Base-by-base conservation (phyloP, 2,797 vertebrate genomes). In the Gallinago solitaria region DNA sequence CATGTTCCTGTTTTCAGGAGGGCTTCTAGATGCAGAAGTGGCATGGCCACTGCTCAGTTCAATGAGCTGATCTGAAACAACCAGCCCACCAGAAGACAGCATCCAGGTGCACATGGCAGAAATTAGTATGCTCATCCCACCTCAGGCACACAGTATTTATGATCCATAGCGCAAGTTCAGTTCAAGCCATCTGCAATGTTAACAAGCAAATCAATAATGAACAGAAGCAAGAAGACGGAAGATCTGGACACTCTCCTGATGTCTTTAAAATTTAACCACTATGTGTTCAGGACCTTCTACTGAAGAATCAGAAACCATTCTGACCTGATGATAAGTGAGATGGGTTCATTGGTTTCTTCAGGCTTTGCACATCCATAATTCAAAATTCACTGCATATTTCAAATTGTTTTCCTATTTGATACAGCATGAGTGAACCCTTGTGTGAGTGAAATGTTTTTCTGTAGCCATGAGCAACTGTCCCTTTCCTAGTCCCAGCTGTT, bases 121-220 rank as follows among this genome's bases (percentile, higher is more conserved):
- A 78, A 75, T 54, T 35, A 21, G 15, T 24, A 61, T 11, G 37
- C 16, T 68, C n/a, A 48, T 23, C 21, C 35, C 48, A 59, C 24
- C 0, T 0, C 5, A 7, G 51, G 69, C 27, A 41, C 0, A 0
- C 0, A 0, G 63, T 45, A 35, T 64, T 45, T 51, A 41, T 0
- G 2, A 84, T 47, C n/a, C 57, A 18, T 3, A 21, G 39, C 7
- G 9, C 56, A 59, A 78, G 30, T 30, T 67, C 47, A 14, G 17
- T 39, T 77, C 75, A 86, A 39, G 25, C 32, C 48, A 76, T 8
- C 48, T 16, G 18, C 35, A 39, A 7, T n/a, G 28, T 61, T 82
- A 87, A 82, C 47, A 94, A 79, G 23, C 20, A 54, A 82, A 73
- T 32, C 30, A 43, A 56, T 87, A 47, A 50, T 0, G 0, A 87